Conservation (phyloP, 2,888 invertebrate genomes). For the Scelioninae gen. 2 region DNA sequence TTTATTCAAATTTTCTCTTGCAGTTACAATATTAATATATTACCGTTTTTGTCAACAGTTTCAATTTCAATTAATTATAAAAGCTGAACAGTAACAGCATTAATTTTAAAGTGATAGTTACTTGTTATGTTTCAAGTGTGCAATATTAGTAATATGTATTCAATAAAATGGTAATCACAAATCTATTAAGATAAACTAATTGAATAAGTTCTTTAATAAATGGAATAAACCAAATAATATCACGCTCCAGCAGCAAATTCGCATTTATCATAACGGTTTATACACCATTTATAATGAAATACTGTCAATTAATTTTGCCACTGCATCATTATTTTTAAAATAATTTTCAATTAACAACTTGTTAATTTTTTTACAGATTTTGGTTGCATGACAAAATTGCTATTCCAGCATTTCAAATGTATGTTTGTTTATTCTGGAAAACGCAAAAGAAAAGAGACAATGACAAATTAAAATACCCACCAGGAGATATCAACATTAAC, state of each 20-base stretch:
- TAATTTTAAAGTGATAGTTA: conserved; percentile 24
- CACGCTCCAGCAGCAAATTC: conserved; percentile 15
- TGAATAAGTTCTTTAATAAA: conserved; percentile 40
- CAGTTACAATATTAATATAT: too few relatives aligned
- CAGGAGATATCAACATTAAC: conserved; percentile 2
- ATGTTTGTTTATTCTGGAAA: too few relatives aligned
- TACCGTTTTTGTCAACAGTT: too few relatives aligned
- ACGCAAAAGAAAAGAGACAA: too few relatives aligned
- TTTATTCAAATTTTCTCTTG: too few relatives aligned
- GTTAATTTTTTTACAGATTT: too few relatives aligned
- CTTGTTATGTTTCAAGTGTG: conserved; percentile 16
- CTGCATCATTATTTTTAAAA: background rate
- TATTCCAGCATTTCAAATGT: too few relatives aligned
- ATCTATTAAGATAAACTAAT: conserved; percentile 40
- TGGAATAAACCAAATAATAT: conserved; percentile 35
- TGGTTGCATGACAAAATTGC: too few relatives aligned
- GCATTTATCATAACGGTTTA: conserved; percentile 22
- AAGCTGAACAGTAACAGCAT: conserved; percentile 24
- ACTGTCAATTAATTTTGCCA: conserved; percentile 11
- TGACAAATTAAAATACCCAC: background rate
- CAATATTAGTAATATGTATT: conserved; percentile 32
- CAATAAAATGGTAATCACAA: conserved; percentile 34
- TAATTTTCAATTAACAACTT: background rate
- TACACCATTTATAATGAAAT: conserved; percentile 17
- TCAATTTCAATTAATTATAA: conserved; percentile 28